phyloP scores from a whole-genome alignment of 1,140 invertebrate species.

The Drosophila ambigua region DNA sequence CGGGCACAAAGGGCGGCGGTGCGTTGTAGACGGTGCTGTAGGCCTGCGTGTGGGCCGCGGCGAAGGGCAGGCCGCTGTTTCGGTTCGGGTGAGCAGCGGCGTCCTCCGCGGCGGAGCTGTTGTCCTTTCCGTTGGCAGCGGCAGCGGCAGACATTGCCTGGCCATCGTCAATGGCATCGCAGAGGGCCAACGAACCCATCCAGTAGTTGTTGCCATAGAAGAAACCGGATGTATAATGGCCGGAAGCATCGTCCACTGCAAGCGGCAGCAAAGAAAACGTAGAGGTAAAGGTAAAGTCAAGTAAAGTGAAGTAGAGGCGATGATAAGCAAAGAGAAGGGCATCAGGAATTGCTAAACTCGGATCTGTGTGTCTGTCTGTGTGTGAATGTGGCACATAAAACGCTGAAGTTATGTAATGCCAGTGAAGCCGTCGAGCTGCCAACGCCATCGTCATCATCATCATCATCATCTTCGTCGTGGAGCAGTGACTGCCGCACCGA shows the following conservation, averaged over 20 bases:
- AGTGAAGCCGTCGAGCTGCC: constrained; percentile 5
- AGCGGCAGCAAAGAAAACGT: constrained; percentile 35
- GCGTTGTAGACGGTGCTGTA: constrained; percentile 74
- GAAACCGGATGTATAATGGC: constrained; percentile 90
- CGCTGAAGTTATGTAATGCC: constrained; percentile 32
- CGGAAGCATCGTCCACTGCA: constrained; percentile 92
- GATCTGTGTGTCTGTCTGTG: not conserved
- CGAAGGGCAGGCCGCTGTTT: constrained; percentile 68
- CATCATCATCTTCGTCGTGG: constrained; percentile 4
- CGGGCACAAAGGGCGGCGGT: constrained; percentile 85
- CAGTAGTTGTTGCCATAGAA: constrained; percentile 94
- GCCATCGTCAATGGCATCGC: constrained; percentile 87
- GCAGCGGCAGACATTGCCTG: constrained; percentile 1
- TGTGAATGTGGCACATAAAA: constrained; percentile 12
- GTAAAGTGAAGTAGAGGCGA: constrained; percentile 1
- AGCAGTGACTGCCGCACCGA: not conserved
- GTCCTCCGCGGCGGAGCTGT: constrained; percentile 32
- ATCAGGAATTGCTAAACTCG: constrained; percentile 27
- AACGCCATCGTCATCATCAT: not conserved
- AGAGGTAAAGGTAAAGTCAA: constrained; percentile 1
- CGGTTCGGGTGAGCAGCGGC: constrained; percentile 22
- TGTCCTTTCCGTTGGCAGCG: constrained; percentile 34
- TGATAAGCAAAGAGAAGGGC: constrained; percentile 54
- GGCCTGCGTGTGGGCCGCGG: constrained; percentile 74
- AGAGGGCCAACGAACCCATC: constrained; percentile 90